A percentile compares a stretch with the other conserved stretches of the same genome.
Evolutionary conservation across 1,140 invertebrate genomes (phyloP).

Genomic region (roundworm (Caenorhabditis elegans)): WBcel235 BX284602.5:4694501-4695000

Average conservation of each 20-base stretch:
- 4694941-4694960: constrained; percentile 36
- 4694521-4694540: constrained; percentile 40
- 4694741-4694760: constrained; percentile 49
- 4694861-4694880: constrained; percentile 46
- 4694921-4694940: neutral
- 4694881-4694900: constrained; percentile 41
- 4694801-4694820: constrained; percentile 43
- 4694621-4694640: too few relatives aligned
- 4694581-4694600: constrained; percentile 24
- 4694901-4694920: constrained; percentile 45
- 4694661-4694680: too few relatives aligned
- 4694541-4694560: constrained; percentile 44
- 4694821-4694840: constrained; percentile 49
- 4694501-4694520: constrained; percentile 33
- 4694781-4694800: constrained; percentile 47
- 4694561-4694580: constrained; percentile 47
- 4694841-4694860: constrained; percentile 46
- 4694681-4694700: constrained; percentile 47
- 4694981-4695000: constrained; percentile 14
- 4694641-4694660: too few relatives aligned
- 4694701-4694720: constrained; percentile 45
- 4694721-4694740: constrained; percentile 47
- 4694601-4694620: too few relatives aligned
- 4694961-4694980: constrained; percentile 23
- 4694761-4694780: constrained; percentile 42